These are phyloP conservation scores for Eulemur albifrons DNA, from an alignment of 2,797 vertebrate species.

Conservation along the genomic window DNA sequence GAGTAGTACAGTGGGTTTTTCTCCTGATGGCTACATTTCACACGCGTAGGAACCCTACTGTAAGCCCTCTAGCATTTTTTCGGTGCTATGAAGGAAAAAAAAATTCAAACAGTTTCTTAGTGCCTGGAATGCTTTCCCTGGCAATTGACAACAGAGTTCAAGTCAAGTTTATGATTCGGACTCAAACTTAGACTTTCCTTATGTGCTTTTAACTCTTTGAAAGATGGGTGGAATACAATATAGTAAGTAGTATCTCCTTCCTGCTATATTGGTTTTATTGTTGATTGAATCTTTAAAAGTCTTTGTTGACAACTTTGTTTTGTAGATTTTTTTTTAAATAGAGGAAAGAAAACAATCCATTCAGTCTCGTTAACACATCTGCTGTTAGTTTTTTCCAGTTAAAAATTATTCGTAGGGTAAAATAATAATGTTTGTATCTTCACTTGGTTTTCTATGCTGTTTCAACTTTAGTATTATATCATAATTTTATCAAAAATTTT, in stretches of 20 bases:
- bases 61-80: slow-evolving; percentile 68
- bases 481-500: not conserved
- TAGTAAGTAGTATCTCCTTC: not conserved
- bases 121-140: slow-evolving; percentile 77
- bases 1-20: slow-evolving; percentile 44
- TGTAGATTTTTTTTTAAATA: not conserved
- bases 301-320: slow-evolving; percentile 1
- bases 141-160: slow-evolving; percentile 79
- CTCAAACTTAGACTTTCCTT: slow-evolving; percentile 45
- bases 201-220: slow-evolving; percentile 68
- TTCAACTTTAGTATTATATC: not conserved
- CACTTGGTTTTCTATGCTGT: not conserved
- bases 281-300: not conserved
- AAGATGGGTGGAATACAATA: slow-evolving; percentile 23
- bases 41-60: slow-evolving; percentile 43
- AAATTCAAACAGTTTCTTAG: slow-evolving; percentile 68
- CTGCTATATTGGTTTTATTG: not conserved
- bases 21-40: slow-evolving; percentile 75
- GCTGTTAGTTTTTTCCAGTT: not conserved
- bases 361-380: not conserved
- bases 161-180: slow-evolving; percentile 74
- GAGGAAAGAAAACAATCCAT: not conserved
- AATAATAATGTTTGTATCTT: not conserved
- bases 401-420: not conserved
- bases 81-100: slow-evolving; percentile 48